Evolutionary conservation across 2,888 invertebrate genomes (phyloP), one percentile per base, ranked within the genome.

Genomic region (Apodemia zela): DNA sequence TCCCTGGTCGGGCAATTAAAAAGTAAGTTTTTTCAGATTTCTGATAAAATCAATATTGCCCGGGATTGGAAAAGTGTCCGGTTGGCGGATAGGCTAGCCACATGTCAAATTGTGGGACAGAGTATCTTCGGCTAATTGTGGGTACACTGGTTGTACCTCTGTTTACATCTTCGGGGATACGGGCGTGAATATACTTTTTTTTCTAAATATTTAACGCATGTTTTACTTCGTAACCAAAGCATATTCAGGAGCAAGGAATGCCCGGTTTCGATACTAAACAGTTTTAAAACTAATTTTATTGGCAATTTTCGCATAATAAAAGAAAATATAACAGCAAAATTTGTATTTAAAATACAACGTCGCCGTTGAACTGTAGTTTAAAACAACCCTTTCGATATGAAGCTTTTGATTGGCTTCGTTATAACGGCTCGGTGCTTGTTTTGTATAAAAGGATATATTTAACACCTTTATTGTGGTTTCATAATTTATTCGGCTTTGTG

Each of bases 361-460:
- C 25, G 21, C 4, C 21, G 25, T 25, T 54, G 21, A 25, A 25
- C 45, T n/a, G 54, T 54, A 54, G 21, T 54, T 54, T 54, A 25
- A 54, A 54, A 17, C 51, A 51, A 54, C 54, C 54, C 25, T 54
- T 25, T 54, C 54, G 15, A 29, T 25, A 25, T 11, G 10, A 54
- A 25, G 57, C 59, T 65, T 69, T 64, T 63, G 67, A 69, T 69
- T 67, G 67, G 67, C 65, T 67, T 66, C 67, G 69, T 67, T 69
- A 69, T 67, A 63, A 63, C 66, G 65, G 65, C 64, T 61, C 60
- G 65, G 66, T 42, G 51, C 51, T 21, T 54, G 51, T 54, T 54
- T 54, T 54, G 21, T 54, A 54, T 21, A 54, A 54, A 51, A 54
- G 11, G 51, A 18, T 13, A 25, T 15, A 21, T 54, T 54, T 54